phyloP scores from a whole-genome alignment of 2,797 vertebrate species.

The Siniperca undulata region DNA sequence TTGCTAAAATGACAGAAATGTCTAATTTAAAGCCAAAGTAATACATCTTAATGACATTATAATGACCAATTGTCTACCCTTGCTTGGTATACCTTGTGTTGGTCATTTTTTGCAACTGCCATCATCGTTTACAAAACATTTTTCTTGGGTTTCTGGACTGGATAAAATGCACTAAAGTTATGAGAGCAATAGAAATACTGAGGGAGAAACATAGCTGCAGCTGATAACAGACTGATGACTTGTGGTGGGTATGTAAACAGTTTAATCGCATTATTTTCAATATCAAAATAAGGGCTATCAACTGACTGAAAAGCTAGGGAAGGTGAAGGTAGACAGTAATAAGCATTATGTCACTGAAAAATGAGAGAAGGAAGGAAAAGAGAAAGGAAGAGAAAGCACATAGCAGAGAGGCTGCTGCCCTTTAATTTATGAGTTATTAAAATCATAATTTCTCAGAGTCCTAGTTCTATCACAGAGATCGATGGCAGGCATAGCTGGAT shows the following conservation, averaged over 20 bases:
- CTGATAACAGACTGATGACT: constrained; percentile 11
- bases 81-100: constrained; percentile 2
- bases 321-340: constrained; percentile 51
- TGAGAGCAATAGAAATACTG: constrained; percentile 32
- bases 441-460: constrained; percentile 78
- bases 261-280: constrained; percentile 54
- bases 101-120: constrained; percentile 17
- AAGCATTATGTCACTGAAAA: constrained; percentile 48
- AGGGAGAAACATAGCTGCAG: constrained; percentile 15
- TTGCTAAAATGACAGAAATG: not conserved
- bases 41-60: constrained; percentile 4
- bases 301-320: constrained; percentile 39
- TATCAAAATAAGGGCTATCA: constrained; percentile 65
- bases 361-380: constrained; percentile 43
- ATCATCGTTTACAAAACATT: too few species aligned
- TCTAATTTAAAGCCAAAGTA: not conserved
- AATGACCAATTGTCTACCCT: not conserved
- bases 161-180: constrained; percentile 50
- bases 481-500: constrained; percentile 50
- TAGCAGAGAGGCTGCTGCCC: constrained; percentile 49
- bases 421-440: constrained; percentile 82
- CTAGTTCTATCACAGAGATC: constrained; percentile 76
- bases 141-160: constrained; percentile 9
- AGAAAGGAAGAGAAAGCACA: constrained; percentile 34
- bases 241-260: constrained; percentile 42